These are phyloP conservation scores for Syngnathus acus DNA, from an alignment of 2,797 vertebrate genomes.

Conservation along the genomic window DNA sequence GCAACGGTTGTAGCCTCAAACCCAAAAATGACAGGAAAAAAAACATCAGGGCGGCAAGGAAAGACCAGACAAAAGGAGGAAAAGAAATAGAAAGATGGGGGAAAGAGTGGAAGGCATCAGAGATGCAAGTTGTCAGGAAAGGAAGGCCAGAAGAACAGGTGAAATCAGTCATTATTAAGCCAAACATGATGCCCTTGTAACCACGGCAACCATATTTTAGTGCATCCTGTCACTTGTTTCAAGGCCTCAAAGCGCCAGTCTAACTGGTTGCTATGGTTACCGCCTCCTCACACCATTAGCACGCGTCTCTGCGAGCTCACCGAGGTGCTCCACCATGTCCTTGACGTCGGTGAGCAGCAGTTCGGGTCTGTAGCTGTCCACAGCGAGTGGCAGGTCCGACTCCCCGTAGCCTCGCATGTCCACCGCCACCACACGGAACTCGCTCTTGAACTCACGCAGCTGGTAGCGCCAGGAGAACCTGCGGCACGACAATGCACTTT, in stretches of 20 bases:
- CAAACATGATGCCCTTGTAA: not conserved
- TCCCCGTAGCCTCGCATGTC: constrained; percentile 97
- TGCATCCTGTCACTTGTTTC: not conserved
- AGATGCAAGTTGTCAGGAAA: not conserved
- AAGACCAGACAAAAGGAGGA: not conserved
- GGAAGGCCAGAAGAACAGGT: not conserved
- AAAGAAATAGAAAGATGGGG: not conserved
- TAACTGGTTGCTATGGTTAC: not conserved
- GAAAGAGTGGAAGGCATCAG: not conserved
- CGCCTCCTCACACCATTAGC: not conserved
- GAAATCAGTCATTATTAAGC: not conserved
- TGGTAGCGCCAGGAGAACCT: constrained; percentile 99
- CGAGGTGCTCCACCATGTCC: constrained; percentile 94
- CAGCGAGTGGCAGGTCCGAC: constrained; percentile 83
- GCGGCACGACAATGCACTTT: not conserved
- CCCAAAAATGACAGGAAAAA: constrained; percentile 47
- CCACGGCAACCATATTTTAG: not conserved
- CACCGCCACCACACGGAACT: constrained; percentile 92
- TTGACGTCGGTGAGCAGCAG: constrained; percentile 89
- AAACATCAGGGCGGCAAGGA: not conserved
- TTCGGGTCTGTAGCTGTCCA: constrained; percentile 85
- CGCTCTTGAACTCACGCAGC: constrained; percentile 93
- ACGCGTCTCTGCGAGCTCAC: constrained; percentile 55
- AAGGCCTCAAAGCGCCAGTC: not conserved
- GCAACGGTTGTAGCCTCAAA: constrained; percentile 91